Evolutionary conservation across 2,113 vertebrate genomes (phyloP), one percentile per base, ranked within the genome.

Genomic region (Peromyscus polionotus): DNA sequence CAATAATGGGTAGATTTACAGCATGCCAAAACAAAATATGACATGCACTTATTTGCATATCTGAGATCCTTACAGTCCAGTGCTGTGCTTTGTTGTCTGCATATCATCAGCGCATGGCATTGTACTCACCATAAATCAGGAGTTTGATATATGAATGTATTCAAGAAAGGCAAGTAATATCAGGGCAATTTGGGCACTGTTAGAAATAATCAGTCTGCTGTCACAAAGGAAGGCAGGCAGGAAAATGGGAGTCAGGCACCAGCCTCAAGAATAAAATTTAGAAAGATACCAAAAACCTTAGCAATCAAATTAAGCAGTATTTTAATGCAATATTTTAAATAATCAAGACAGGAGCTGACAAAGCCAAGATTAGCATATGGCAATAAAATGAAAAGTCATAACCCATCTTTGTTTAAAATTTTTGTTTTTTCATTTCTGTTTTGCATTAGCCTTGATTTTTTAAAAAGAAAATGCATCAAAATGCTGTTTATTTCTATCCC

Each of bases 311-410:
- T 75, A 57, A 68, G 81, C 90, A 61, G 39, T 42, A 90, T 48
- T 92, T 91, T 86, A 79, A 45, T 86, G 13, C 17, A 85, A n/a
- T 76, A 14, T 70, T 88, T 96, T 83, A 92, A 94, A 89, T 33
- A 94, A 81, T 91, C 75, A 85, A 81, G 39, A 33, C 0, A 12
- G 39, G 8, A 54, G 83, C 48, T 51, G 26, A 13, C 13, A 77
- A 45, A 81, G n/a, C 31, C 59, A 12, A 77, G 17, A 86, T 59
- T 20, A 84, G 51, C 54, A 4, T 33, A 33, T 72, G 22, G 33
- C 42, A 80, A 63, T 36, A 11, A 79, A 36, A 19, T 39, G 1
- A 91, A 94, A 39, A 89, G 48, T 24, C 4, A 72, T 61, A 39
- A 65, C n/a, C 76, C 89, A 24, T 14, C 59, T 89, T 91, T 70